Evolutionary conservation across 2,888 invertebrate species (phyloP), one percentile per base, ranked within the genome.

Genomic region (Drosophila setosimentum): DNA sequence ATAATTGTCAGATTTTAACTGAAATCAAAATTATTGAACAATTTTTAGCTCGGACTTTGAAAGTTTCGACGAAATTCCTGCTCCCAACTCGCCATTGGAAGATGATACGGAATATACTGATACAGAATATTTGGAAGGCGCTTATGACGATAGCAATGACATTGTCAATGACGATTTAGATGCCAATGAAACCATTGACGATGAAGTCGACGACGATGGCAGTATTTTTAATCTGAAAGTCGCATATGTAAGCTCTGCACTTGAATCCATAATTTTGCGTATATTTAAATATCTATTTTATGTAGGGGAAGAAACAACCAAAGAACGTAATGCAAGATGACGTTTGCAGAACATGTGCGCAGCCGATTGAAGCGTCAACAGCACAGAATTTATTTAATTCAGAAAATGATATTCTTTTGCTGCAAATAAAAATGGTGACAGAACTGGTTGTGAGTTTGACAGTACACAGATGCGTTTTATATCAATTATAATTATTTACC

Each of bases 281-380:
- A 8, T 18, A 42, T 45, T n/a, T 33, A 18, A 33, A 30, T 3
- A 10, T 37, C 2, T 24, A 1, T 50, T 50, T 50, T 29, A 6
- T 8, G 71, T 50, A 73, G 65, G 32, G 32, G 18, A 10, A 0
- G n/a, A 40, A 59, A 7, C 29, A 58, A 30, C 7, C 35, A 65
- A 54, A 45, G n/a, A 48, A 11, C 7, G 5, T 5, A 18, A 42
- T 16, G 18, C 29, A 45, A 45, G 30, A 64, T 45, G 42, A 29
- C 10, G 33, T 63, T 24, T 83, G 82, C 49, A 60, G 82, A 79
- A 87, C 87, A 18, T 83, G 82, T 18, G 55, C 59, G 7, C 82
- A 69, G 10, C 51, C 60, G 49, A 11, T 57, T 21, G 59, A 76
- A n/a, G 30, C 40, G 11, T 8, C 7, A 50, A 60, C 37, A 7